Evolutionary conservation across 2,797 vertebrate species (phyloP).

Genomic region (Bradypus variegatus): DNA sequence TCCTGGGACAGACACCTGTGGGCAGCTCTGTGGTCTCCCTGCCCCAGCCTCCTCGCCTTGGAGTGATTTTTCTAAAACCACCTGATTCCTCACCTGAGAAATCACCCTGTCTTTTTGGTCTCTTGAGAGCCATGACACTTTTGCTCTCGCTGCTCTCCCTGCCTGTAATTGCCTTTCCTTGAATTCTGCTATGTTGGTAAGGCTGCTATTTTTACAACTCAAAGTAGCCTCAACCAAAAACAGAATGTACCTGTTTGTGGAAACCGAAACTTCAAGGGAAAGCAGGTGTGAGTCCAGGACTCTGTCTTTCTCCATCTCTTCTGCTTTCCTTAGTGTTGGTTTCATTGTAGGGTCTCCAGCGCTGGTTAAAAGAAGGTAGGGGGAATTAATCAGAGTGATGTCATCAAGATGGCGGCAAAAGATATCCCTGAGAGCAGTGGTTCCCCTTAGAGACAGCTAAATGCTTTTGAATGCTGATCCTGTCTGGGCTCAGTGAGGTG

Average conservation of each 20-base stretch:
- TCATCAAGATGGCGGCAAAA: no score
- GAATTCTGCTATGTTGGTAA: neutral
- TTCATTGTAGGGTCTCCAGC: neutral
- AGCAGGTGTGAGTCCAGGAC: neutral
- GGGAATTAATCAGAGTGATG: no score
- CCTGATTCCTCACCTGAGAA: neutral
- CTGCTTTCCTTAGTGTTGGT: neutral
- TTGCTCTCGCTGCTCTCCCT: neutral
- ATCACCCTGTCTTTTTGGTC: neutral
- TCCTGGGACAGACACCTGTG: neutral
- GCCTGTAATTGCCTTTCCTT: neutral
- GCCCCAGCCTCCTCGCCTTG: neutral
- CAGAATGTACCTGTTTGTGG: no score
- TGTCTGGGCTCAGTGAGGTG: no score
- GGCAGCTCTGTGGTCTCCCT: neutral
- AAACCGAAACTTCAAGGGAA: no score
- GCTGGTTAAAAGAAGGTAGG: neutral
- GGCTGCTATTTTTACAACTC: neutral
- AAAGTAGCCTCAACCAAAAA: neutral
- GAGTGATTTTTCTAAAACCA: neutral
- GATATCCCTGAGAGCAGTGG: no score
- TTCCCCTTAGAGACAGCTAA: no score
- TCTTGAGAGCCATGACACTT: neutral
- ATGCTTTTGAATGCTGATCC: no score
- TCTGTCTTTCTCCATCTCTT: neutral